These are phyloP conservation scores for Drosophila gunungcola DNA, from an alignment of 1,140 invertebrate species.

Conservation along the genomic window DNA sequence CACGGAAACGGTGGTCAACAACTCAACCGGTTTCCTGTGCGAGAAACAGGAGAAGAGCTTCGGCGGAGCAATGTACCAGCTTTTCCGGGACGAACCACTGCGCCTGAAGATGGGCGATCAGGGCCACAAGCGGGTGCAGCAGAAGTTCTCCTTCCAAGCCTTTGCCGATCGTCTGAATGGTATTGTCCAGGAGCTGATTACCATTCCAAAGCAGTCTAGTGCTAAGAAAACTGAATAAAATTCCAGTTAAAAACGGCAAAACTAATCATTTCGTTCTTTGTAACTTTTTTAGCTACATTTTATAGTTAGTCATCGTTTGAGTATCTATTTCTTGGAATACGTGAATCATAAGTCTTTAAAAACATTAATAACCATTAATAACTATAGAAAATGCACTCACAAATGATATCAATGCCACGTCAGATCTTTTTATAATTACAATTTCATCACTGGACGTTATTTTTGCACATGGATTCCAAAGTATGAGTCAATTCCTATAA, in stretches of 20 bases:
- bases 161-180: conserved; percentile 89
- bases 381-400: not conserved
- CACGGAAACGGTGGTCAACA: conserved; percentile 95
- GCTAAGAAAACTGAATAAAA: conserved; percentile 60
- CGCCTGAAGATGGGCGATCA: conserved; percentile 88
- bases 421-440: too few species aligned
- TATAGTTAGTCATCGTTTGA: not conserved
- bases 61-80: conserved; percentile 90
- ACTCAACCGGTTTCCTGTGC: conserved; percentile 96
- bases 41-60: conserved; percentile 89
- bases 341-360: not conserved
- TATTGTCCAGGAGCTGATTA: conserved; percentile 85
- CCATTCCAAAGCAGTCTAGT: conserved; percentile 8
- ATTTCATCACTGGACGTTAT: too few species aligned
- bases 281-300: not conserved
- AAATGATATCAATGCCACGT: not conserved
- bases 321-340: not conserved
- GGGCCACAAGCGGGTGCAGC: conserved; percentile 89
- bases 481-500: too few species aligned
- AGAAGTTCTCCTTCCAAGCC: conserved; percentile 92
- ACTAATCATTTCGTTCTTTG: too few species aligned
- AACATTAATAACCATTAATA: not conserved
- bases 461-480: too few species aligned
- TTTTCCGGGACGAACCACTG: conserved; percentile 87
- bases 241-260: not conserved